Percentiles rank a stretch among this genome's conserved stretches.
Conservation (phyloP, 2,113 vertebrate species). For the Muntiacus reevesi region DNA sequence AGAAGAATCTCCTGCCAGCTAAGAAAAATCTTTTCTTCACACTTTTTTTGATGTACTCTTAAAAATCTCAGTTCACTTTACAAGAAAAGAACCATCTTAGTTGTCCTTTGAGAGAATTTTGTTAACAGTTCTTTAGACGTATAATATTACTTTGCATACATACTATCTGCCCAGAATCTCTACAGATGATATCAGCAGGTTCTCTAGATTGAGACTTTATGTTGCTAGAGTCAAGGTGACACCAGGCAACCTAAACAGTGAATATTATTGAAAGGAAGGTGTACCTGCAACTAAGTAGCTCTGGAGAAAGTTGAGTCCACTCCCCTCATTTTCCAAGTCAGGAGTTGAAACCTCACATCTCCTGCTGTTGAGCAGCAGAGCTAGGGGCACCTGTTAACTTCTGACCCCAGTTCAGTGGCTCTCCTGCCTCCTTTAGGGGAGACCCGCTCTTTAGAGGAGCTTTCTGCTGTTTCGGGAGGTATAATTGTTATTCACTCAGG, state of each 20-base stretch:
- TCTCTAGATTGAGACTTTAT: neutral
- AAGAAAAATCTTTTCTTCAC: neutral
- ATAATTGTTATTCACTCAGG: neutral
- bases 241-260: neutral
- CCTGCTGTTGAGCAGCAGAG: neutral
- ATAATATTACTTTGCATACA: constrained; percentile 12
- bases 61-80: neutral
- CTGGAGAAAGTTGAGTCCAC: neutral
- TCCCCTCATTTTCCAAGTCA: neutral
- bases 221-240: neutral
- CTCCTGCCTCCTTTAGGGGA: neutral
- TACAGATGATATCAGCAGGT: neutral
- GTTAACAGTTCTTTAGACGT: constrained; percentile 32
- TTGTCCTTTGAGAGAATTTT: constrained; percentile 19
- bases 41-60: neutral
- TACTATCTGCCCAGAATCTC: neutral
- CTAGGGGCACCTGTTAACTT: neutral
- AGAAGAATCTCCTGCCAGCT: neutral
- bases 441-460: neutral
- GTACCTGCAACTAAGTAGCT: neutral
- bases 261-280: neutral
- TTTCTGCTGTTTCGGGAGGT: neutral
- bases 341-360: neutral
- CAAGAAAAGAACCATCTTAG: neutral
- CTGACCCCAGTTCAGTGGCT: neutral